Conservation (phyloP, 2,113 vertebrate genomes). For the Bubo blakistoni region DNA sequence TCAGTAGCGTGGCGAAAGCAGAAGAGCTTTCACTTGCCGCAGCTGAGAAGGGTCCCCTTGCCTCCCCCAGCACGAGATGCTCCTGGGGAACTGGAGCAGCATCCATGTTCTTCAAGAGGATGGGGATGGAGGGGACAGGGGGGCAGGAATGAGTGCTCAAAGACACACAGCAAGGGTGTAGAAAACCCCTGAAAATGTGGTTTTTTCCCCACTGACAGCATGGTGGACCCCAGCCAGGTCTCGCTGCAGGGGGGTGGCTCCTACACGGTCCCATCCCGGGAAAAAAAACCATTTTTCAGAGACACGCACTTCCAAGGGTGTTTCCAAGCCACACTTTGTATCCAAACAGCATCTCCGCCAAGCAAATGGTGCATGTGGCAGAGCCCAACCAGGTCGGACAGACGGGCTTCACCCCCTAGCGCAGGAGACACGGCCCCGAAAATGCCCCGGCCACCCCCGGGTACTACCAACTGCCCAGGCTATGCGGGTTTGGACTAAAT, state of each 20-base stretch:
- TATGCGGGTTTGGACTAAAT: fast-evolving
- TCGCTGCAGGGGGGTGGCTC: not conserved
- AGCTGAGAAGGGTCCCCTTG: fast-evolving
- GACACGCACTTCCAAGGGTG: not conserved
- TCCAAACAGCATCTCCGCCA: not conserved
- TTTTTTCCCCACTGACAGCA: not conserved
- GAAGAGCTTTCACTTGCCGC: not conserved
- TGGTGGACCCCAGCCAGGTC: not conserved
- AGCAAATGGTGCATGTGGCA: fast-evolving
- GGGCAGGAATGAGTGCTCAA: not conserved
- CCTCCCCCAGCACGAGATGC: not conserved
- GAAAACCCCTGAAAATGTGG: not conserved
- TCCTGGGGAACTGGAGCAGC: not conserved
- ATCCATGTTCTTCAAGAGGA: not conserved
- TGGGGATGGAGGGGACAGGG: not conserved
- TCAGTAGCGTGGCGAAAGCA: fast-evolving
- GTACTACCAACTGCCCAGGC: not conserved
- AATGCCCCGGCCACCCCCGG: not conserved
- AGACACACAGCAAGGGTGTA: not conserved
- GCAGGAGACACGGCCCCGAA: no score
- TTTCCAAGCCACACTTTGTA: not conserved
- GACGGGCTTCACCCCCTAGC: not conserved
- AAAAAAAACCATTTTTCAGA: not conserved
- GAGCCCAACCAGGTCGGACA: not conserved
- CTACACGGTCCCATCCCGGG: not conserved